Percentiles rank a stretch among this genome's conserved stretches.
Conservation (phyloP, 2,888 invertebrate genomes). For the Cataglyphis cursor region DNA sequence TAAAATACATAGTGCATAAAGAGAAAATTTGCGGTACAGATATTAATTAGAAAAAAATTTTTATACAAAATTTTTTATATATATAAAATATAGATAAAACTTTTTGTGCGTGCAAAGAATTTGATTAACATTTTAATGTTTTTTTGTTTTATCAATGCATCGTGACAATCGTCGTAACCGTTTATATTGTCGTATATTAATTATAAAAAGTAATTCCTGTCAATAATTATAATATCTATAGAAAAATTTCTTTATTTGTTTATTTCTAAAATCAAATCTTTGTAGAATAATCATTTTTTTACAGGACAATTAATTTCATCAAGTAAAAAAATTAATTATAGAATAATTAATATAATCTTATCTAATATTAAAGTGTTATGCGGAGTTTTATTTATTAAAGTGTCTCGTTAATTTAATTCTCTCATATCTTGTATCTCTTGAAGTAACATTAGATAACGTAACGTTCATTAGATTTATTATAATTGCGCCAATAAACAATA, state of each 20-base stretch:
- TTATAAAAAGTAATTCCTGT: background rate
- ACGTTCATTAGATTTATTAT: conserved; percentile 2
- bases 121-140: background rate
- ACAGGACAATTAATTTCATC: background rate
- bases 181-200: no score
- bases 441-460: background rate
- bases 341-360: background rate
- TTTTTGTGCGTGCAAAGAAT: background rate
- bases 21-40: background rate
- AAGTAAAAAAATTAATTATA: background rate
- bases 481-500: background rate
- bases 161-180: background rate
- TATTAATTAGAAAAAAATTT: background rate
- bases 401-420: background rate
- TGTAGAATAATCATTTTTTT: background rate
- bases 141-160: background rate
- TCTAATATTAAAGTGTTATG: background rate
- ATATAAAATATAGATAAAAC: background rate
- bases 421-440: background rate
- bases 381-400: background rate
- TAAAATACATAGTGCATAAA: background rate
- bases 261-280: background rate
- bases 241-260: background rate
- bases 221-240: background rate
- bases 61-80: background rate